A percentile compares a stretch with the other conserved stretches of the same genome.
phyloP scores from a whole-genome alignment of 2,113 vertebrate species.

The Etia nguti region DNA sequence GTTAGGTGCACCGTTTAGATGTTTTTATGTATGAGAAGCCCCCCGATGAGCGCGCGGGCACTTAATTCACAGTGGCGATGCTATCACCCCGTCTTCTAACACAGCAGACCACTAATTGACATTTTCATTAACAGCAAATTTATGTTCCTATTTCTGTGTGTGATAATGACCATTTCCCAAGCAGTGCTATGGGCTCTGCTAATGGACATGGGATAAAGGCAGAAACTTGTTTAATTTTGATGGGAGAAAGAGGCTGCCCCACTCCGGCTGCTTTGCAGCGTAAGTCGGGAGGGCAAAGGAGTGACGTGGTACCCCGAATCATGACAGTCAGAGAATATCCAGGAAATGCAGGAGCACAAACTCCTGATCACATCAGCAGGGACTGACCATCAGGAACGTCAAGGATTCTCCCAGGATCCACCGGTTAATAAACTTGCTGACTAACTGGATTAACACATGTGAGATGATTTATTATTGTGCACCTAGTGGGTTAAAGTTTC shows the following conservation, averaged over 20 bases:
- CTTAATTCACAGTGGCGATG: constrained; percentile 59
- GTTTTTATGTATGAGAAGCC: constrained; percentile 5
- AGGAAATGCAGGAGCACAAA: neutral
- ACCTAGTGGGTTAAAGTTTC: neutral
- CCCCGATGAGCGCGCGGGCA: constrained; percentile 48
- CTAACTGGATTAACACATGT: neutral
- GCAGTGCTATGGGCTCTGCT: constrained; percentile 76
- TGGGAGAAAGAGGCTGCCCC: constrained; percentile 67
- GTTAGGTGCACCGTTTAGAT: neutral
- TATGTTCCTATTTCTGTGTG: constrained; percentile 90
- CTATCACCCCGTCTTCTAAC: constrained; percentile 78
- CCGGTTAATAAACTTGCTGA: neutral
- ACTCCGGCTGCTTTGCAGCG: constrained; percentile 65
- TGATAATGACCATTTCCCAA: constrained; percentile 85
- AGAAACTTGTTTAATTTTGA: constrained; percentile 85
- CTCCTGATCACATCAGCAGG: neutral
- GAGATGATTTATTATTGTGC: neutral
- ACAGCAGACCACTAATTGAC: constrained; percentile 83
- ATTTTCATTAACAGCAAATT: constrained; percentile 93
- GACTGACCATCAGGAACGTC: neutral
- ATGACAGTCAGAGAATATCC: neutral
- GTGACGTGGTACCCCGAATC: neutral
- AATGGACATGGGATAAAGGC: constrained; percentile 82
- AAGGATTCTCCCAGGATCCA: neutral
- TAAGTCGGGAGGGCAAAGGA: neutral